Evolutionary conservation across 30 jellyfish, hydroid and myxozoan species (phyloP).

Genomic region (Turritopsis rubra): DNA sequence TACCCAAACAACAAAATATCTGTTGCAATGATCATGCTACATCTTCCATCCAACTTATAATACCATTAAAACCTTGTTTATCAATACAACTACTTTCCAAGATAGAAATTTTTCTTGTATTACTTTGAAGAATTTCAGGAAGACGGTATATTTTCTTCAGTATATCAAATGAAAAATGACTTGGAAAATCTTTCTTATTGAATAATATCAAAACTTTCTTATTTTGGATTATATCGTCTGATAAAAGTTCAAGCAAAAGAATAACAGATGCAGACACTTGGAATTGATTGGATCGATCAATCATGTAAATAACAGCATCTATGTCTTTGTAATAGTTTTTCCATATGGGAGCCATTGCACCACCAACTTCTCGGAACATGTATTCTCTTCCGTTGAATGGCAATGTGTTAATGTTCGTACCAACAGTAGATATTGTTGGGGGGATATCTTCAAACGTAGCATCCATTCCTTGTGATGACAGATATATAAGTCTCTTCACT

Average conservation of each 20-base stretch:
- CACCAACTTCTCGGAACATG: slow-evolving; percentile 83
- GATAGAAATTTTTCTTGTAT: slow-evolving; percentile 18
- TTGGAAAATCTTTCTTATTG: slow-evolving; percentile 51
- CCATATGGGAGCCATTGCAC: slow-evolving; percentile 98
- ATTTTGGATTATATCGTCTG: slow-evolving; percentile 22
- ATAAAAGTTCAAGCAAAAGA: slow-evolving; percentile 43
- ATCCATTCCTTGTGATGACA: slow-evolving; percentile 26
- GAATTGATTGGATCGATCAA: slow-evolving; percentile 60
- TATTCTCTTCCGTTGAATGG: slow-evolving; percentile 34
- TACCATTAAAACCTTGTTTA: slow-evolving; percentile 47
- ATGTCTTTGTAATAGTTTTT: slow-evolving; percentile 48
- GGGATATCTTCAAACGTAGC: slow-evolving; percentile 55
- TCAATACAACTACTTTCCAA: slow-evolving; percentile 63
- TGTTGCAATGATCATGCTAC: too few species aligned
- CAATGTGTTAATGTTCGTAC: slow-evolving; percentile 51
- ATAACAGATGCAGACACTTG: slow-evolving; percentile 68
- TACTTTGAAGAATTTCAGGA: slow-evolving; percentile 26
- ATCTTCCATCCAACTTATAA: slow-evolving; percentile 39
- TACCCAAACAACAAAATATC: too few species aligned
- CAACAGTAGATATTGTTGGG: slow-evolving; percentile 84
- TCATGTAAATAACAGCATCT: slow-evolving; percentile 45
- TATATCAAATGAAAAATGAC: slow-evolving; percentile 28
- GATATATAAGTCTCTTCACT: slow-evolving; percentile 51
- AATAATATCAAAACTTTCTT: slow-evolving; percentile 51
- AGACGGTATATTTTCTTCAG: slow-evolving; percentile 39